Evolutionary conservation across 2,797 vertebrate species (phyloP).

Genomic region (Orientallactaga sibirica): DNA sequence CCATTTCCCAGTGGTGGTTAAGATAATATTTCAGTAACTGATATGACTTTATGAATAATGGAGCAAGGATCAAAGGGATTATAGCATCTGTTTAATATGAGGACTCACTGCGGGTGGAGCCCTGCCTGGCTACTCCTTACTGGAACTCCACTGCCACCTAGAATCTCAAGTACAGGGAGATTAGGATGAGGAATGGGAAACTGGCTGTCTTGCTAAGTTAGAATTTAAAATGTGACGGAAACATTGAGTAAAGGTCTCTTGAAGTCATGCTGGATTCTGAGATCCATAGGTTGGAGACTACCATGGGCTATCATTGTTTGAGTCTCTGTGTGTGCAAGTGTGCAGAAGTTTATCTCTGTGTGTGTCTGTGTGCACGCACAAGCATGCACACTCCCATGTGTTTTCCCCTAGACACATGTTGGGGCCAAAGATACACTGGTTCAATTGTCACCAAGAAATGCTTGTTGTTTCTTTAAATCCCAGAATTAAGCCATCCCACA

Average conservation of each 20-base stretch:
- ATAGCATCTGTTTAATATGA: slow-evolving; percentile 82
- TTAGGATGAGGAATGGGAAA: background rate
- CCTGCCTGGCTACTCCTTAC: background rate
- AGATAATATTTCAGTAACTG: slow-evolving; percentile 86
- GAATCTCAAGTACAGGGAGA: background rate
- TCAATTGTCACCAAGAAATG: background rate
- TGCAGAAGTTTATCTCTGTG: background rate
- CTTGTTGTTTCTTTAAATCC: background rate
- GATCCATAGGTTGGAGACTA: background rate
- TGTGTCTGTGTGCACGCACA: fast-evolving
- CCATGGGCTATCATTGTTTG: background rate
- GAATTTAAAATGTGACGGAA: background rate
- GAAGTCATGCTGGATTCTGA: background rate
- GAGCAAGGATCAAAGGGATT: slow-evolving; percentile 83
- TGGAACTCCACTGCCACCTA: background rate
- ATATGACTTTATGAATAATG: slow-evolving; percentile 88
- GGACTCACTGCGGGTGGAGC: slow-evolving; percentile 64
- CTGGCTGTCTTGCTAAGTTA: background rate
- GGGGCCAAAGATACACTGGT: too few relatives aligned
- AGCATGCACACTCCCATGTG: background rate
- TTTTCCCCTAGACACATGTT: background rate
- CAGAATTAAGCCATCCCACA: background rate
- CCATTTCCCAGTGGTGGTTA: slow-evolving; percentile 81
- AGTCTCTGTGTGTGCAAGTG: too few relatives aligned
- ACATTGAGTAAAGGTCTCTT: background rate